Evolutionary conservation across 2,888 invertebrate species (phyloP).

Genomic region (Eupithecia vulgata): DNA sequence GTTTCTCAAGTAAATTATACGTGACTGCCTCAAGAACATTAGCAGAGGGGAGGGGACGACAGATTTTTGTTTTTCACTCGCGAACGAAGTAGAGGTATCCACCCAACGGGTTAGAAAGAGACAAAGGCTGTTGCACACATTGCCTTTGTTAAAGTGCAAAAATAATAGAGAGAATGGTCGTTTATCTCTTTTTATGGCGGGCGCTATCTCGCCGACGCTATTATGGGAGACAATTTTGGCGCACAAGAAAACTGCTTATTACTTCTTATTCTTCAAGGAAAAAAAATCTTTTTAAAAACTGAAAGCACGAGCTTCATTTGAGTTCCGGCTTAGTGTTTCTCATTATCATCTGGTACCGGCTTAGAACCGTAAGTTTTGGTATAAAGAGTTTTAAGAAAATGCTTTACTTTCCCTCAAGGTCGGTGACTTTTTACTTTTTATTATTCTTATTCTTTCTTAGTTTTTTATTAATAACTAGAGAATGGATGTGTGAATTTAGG

Average conservation of each 20-base stretch:
- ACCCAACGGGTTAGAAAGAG: conserved; percentile 63
- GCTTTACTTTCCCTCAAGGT: conserved; percentile 1
- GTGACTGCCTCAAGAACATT: conserved; percentile 74
- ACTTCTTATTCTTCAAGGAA: conserved; percentile 77
- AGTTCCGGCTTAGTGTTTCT: conserved; percentile 36
- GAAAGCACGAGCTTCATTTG: conserved; percentile 34
- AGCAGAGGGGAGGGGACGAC: conserved; percentile 73
- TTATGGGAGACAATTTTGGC: conserved; percentile 84
- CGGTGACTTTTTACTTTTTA: background rate
- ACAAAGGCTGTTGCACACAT: conserved; percentile 80
- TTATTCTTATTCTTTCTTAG: background rate
- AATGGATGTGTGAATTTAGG: background rate
- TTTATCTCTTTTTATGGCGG: conserved; percentile 84
- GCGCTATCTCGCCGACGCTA: conserved; percentile 82
- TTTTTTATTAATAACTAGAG: background rate
- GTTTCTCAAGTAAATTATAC: conserved; percentile 78
- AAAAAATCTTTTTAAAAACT: conserved; percentile 43
- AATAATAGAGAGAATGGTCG: conserved; percentile 84
- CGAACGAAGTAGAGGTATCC: conserved; percentile 58
- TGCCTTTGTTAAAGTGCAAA: conserved; percentile 83
- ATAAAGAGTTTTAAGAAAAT: conserved; percentile 14
- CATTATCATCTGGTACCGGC: conserved; percentile 24
- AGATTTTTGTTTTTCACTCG: conserved; percentile 81
- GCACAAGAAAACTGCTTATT: conserved; percentile 84
- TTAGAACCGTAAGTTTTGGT: conserved; percentile 4